A percentile compares a stretch with the other conserved stretches of the same genome.
Conservation (phyloP, 1,140 invertebrate species). For the Drosophila saltans region DNA sequence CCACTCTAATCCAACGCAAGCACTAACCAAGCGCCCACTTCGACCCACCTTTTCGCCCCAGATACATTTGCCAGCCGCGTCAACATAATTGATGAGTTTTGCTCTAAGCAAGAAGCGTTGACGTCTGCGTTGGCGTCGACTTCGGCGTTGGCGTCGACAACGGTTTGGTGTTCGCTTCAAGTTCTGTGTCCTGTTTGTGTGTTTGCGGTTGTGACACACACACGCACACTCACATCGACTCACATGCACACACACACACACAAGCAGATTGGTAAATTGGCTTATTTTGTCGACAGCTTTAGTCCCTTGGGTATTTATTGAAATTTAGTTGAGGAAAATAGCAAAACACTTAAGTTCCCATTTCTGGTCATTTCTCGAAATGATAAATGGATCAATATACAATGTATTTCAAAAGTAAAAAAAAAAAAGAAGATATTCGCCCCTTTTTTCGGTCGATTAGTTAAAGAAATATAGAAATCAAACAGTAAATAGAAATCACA, state of each 20-base stretch:
- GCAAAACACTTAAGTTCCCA: conserved; percentile 72
- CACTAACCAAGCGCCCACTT: conserved; percentile 14
- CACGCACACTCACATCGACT: conserved; percentile 11
- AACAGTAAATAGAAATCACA: neutral
- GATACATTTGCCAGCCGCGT: conserved; percentile 54
- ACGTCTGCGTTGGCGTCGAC: conserved; percentile 24
- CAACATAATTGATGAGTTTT: conserved; percentile 79
- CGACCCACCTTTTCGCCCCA: conserved; percentile 15
- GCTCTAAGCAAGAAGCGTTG: conserved; percentile 55
- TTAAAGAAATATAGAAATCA: conserved; percentile 6
- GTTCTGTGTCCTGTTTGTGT: conserved; percentile 52
- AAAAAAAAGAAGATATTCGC: conserved; percentile 23
- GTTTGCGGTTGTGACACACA: conserved; percentile 49
- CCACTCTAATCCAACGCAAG: conserved; percentile 15
- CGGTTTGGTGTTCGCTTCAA: conserved; percentile 35
- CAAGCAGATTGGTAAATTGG: conserved; percentile 61
- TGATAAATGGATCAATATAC: conserved; percentile 12
- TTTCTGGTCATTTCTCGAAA: conserved; percentile 30
- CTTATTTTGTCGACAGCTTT: conserved; percentile 77
- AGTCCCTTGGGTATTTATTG: conserved; percentile 74
- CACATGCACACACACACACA: conserved; percentile 26
- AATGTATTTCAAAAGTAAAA: conserved; percentile 11
- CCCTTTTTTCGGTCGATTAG: conserved; percentile 2
- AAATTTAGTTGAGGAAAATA: conserved; percentile 72
- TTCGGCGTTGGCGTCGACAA: conserved; percentile 31